phyloP scores from a whole-genome alignment of 1,140 invertebrate species.

The Drosophila pachea region DNA sequence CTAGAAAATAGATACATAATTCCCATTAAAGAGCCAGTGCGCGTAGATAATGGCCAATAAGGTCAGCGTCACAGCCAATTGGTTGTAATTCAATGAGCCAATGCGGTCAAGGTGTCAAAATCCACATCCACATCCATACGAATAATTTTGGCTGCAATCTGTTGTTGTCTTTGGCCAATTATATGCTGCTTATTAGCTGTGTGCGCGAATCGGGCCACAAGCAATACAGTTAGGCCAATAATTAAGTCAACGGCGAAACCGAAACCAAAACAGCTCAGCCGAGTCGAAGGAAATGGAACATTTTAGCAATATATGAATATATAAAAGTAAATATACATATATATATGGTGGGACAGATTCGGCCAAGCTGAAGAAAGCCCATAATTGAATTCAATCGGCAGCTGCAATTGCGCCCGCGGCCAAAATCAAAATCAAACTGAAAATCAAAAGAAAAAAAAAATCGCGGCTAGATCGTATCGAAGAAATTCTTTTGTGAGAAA shows the following conservation, averaged over 20 bases:
- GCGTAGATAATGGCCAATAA: conserved; percentile 62
- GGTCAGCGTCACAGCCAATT: conserved; percentile 45
- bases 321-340: no score
- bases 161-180: conserved; percentile 35
- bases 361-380: conserved; percentile 41
- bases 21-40: conserved; percentile 43
- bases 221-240: conserved; percentile 52
- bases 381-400: conserved; percentile 71
- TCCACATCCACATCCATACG: not conserved
- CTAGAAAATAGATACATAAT: conserved; percentile 50
- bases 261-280: conserved; percentile 4
- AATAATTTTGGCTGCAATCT: not conserved
- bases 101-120: conserved; percentile 72
- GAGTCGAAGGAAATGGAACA: conserved; percentile 3
- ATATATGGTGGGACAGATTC: conserved; percentile 8
- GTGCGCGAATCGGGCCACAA: conserved; percentile 41
- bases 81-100: conserved; percentile 49
- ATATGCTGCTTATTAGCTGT: conserved; percentile 47
- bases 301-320: not conserved
- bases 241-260: conserved; percentile 60
- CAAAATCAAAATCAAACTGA: conserved; percentile 35
- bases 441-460: not conserved
- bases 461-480: conserved; percentile 35
- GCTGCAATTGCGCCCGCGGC: conserved; percentile 61
- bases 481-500: conserved; percentile 74